A percentile compares a stretch with the other conserved stretches of the same genome.
Conservation (phyloP, 2,797 vertebrate genomes). For the Glossophaga mutica region DNA sequence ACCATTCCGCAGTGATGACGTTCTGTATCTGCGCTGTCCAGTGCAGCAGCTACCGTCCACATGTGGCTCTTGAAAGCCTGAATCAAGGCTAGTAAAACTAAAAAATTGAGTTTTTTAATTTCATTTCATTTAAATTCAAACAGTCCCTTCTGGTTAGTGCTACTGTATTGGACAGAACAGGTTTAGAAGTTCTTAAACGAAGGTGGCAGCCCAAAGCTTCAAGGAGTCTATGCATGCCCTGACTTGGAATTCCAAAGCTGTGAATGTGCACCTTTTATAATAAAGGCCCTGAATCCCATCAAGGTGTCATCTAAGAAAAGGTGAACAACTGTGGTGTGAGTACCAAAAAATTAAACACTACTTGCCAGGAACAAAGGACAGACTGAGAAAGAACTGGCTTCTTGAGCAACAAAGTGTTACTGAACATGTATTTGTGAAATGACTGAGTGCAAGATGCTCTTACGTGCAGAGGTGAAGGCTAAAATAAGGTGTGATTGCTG, state of each 20-base stretch:
- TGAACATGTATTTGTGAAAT: not conserved
- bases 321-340: not conserved
- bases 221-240: not conserved
- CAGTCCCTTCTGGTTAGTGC: not conserved
- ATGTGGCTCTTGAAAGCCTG: not conserved
- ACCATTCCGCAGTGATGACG: not conserved
- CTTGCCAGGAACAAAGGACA: not conserved
- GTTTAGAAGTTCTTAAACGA: not conserved
- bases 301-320: not conserved
- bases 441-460: fast-evolving
- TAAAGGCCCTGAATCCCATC: not conserved
- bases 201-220: not conserved
- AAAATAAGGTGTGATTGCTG: not conserved
- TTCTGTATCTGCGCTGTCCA: not conserved
- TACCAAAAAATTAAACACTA: not conserved
- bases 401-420: not conserved
- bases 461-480: not conserved
- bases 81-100: not conserved
- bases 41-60: not conserved
- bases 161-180: not conserved
- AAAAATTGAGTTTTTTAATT: not conserved
- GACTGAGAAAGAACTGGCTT: not conserved
- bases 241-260: not conserved
- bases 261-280: not conserved
- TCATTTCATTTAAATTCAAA: not conserved